Conservation (phyloP, 2,797 vertebrate species). For the Hippopotamyrus pictus region DNA sequence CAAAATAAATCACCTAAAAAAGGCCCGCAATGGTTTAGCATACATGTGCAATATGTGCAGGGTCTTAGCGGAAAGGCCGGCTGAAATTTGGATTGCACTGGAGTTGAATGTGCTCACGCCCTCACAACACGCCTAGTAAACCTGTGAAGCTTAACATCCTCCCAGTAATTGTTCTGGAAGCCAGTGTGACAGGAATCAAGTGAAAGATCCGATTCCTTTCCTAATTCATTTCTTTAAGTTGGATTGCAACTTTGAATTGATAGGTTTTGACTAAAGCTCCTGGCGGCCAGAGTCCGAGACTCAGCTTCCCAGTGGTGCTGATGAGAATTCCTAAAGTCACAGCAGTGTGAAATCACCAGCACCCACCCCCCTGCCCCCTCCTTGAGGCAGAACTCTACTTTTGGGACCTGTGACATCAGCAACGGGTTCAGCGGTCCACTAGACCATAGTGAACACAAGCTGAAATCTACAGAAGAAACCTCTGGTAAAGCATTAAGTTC, state of each 20-base stretch:
- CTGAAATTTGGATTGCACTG: not conserved
- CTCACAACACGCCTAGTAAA: not conserved
- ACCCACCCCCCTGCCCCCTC: not conserved
- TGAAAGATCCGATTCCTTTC: not conserved
- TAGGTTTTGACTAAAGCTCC: not conserved
- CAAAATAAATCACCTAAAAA: not conserved
- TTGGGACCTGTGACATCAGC: not conserved
- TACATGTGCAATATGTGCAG: not conserved
- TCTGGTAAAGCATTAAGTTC: not conserved
- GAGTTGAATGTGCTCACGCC: not conserved
- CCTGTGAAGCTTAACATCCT: not conserved
- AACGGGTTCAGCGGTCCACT: not conserved
- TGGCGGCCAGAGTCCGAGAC: not conserved
- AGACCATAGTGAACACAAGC: not conserved
- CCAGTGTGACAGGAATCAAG: not conserved
- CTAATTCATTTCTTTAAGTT: not conserved
- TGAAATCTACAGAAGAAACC: not conserved
- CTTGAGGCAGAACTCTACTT: not conserved
- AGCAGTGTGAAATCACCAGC: not conserved
- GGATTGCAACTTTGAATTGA: not conserved
- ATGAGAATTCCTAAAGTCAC: not conserved
- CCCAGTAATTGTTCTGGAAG: not conserved
- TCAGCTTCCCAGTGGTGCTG: not conserved
- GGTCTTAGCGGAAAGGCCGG: not conserved
- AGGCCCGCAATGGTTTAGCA: not conserved